Conservation (phyloP, 2,113 vertebrate species). For the Pseudonaja textilis region DNA sequence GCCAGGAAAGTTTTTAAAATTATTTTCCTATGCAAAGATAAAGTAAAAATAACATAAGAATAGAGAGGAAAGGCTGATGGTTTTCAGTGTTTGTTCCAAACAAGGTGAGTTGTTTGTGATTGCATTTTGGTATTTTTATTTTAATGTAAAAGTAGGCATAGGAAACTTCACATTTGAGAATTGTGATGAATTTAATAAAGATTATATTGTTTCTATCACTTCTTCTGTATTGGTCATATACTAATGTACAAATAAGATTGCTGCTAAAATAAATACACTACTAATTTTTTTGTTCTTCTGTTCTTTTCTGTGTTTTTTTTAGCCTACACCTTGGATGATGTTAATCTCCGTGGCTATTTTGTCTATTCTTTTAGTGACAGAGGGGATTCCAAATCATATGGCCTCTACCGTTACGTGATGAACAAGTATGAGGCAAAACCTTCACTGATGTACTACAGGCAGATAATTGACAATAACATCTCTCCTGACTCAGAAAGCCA, state of each 20-base stretch:
- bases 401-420: slow-evolving; percentile 81
- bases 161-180: not conserved
- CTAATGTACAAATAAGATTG: not conserved
- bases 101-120: not conserved
- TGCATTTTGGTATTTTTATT: not conserved
- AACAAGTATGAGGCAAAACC: slow-evolving; percentile 83
- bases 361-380: slow-evolving; percentile 89
- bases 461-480: slow-evolving; percentile 85
- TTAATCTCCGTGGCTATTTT: slow-evolving; percentile 95
- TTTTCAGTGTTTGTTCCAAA: not conserved
- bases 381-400: slow-evolving; percentile 80
- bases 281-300: slow-evolving; percentile 14
- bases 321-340: slow-evolving; percentile 83
- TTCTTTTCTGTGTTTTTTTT: slow-evolving; percentile 41
- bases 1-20: not conserved
- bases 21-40: not conserved
- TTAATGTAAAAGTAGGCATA: not conserved
- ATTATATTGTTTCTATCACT: not conserved
- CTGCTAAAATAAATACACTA: slow-evolving; percentile 22
- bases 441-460: slow-evolving; percentile 83
- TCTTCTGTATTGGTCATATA: not conserved
- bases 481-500: slow-evolving; percentile 72
- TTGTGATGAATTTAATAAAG: not conserved
- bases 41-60: not conserved
- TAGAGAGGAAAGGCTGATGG: not conserved